Evolutionary conservation across 2,888 invertebrate species (phyloP), one percentile per base, ranked within the genome.

Genomic region (Plagodis dolabraria): DNA sequence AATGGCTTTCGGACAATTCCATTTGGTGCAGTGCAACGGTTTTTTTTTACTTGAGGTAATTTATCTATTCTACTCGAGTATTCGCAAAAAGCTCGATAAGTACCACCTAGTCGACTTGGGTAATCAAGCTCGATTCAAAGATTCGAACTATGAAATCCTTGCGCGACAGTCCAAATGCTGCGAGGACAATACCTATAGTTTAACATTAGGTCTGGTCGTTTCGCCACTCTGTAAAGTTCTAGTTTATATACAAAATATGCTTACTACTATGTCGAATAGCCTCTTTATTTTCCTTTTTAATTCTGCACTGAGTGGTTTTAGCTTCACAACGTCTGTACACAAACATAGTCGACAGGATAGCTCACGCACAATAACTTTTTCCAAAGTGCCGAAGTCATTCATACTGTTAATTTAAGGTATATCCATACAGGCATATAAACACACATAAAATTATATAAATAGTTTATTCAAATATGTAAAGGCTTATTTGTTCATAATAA

Each of bases 351-450:
- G 86, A 75, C 92, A 92, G 33, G 92, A 87, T 64, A 92, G 77
- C 76, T 92, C 92, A 53, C 92, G 89, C 57, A 92, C 90, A 76
- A 92, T 87, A 56, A 79, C 83, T 80, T 90, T 92, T 67, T 91
- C 92, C 44, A 91, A 83, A 76, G 71, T 82, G 10, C 75, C 68
- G 77, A 87, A 91, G 76, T 92, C 90, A 72, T 92, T 85, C 92
- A 91, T 92, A 76, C 74, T 88, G 77, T 53, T 58, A 60, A 71
- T 73, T 73, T 75, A 71, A 53, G 62, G 63, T 60, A 56, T 59
- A 58, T 60, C 53, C 8, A 36, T 47, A 48, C 50, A 48, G 57
- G 44, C 42, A 47, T 42, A 36, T 53, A 55, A n/a, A 47, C n/a
- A 65, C 67, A 65, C 51, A 48, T 47, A 60, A 63, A 68, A 35